Percentiles rank a stretch among this genome's conserved stretches.
These are phyloP conservation scores for Conops quadrifasciatus DNA, from an alignment of 2,888 invertebrate genomes.

Conservation along the genomic window DNA sequence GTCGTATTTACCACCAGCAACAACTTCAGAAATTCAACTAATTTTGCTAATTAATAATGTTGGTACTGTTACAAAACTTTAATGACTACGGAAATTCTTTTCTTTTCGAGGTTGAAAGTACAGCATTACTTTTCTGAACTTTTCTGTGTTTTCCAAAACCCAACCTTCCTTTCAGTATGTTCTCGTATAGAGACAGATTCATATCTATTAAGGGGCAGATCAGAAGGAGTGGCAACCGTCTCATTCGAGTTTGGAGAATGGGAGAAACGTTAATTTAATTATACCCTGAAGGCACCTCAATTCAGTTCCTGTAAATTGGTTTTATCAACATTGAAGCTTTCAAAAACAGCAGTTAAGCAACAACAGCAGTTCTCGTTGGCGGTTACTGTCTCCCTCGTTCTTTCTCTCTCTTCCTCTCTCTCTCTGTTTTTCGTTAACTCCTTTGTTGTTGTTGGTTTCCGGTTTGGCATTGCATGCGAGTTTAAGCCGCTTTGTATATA, in stretches of 20 bases:
- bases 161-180: neutral
- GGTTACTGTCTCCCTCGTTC: too few species aligned
- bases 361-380: too few species aligned
- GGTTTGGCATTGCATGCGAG: conserved; percentile 5
- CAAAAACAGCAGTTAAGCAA: conserved; percentile 14
- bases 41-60: conserved; percentile 12
- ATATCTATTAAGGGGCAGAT: too few species aligned
- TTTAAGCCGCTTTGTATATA: too few species aligned
- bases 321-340: conserved; percentile 21
- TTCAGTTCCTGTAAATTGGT: conserved; percentile 6
- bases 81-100: neutral
- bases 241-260: too few species aligned
- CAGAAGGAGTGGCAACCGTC: too few species aligned
- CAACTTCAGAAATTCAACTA: neutral
- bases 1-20: neutral
- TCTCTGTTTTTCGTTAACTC: neutral
- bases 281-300: conserved; percentile 17
- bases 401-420: conserved; percentile 10
- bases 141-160: neutral
- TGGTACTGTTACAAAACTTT: neutral
- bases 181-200: too few species aligned
- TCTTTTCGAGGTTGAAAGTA: neutral
- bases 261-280: conserved; percentile 22
- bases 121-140: neutral
- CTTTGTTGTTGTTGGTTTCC: neutral